Conservation (phyloP, 2,797 vertebrate species). For the Fringilla coelebs region DNA sequence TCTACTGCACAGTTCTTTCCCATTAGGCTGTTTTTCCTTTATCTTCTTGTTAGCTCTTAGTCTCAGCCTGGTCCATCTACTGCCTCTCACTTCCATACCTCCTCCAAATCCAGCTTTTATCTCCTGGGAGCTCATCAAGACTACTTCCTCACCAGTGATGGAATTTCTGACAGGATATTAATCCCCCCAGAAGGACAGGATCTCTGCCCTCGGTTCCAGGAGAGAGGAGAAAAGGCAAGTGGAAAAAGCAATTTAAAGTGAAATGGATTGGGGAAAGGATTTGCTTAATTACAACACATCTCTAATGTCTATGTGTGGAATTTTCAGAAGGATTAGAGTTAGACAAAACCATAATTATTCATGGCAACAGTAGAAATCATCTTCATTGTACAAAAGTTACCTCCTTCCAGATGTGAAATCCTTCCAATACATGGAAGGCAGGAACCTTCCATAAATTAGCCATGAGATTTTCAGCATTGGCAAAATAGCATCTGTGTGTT, state of each 20-base stretch:
- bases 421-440: neutral
- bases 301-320: neutral
- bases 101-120: neutral
- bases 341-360: neutral
- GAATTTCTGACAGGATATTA: neutral
- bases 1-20: neutral
- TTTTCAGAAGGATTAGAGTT: neutral
- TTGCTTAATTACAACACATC: neutral
- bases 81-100: neutral
- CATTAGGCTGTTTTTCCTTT: neutral
- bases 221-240: neutral
- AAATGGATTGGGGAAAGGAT: neutral
- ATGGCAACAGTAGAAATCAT: neutral
- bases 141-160: neutral
- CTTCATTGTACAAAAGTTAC: neutral
- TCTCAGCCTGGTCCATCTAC: neutral
- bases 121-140: neutral
- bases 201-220: neutral
- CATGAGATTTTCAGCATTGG: neutral
- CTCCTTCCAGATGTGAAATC: neutral
- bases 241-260: neutral
- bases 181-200: neutral
- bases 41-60: neutral
- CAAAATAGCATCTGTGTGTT: neutral
- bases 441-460: neutral